Evolutionary conservation across 2,797 vertebrate species (phyloP).

Genomic region (Sebastes ruberrimus): DNA sequence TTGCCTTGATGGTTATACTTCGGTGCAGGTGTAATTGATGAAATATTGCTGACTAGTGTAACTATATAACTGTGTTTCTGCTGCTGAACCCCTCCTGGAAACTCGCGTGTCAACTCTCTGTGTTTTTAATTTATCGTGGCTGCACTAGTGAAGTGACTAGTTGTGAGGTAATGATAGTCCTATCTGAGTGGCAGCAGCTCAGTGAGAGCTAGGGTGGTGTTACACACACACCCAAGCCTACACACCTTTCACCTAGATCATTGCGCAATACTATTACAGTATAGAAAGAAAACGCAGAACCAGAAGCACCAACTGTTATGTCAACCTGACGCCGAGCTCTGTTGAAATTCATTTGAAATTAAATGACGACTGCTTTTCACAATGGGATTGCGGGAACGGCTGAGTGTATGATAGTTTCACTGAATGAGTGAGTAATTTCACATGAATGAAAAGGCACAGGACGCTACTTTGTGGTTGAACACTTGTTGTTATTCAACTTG

Average conservation of each 20-base stretch:
- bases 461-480: background rate
- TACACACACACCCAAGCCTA: slow-evolving; percentile 37
- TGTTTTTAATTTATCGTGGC: background rate
- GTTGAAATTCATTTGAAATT: background rate
- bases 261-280: background rate
- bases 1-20: background rate
- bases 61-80: background rate
- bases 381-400: background rate
- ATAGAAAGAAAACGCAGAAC: background rate
- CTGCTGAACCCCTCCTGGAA: background rate
- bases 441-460: background rate
- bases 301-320: background rate
- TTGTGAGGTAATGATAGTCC: slow-evolving; percentile 53
- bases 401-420: background rate
- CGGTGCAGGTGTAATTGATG: background rate
- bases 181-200: slow-evolving; percentile 60
- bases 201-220: slow-evolving; percentile 11
- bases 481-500: background rate
- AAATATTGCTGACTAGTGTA: background rate
- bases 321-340: background rate
- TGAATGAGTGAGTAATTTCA: background rate
- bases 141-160: background rate
- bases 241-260: slow-evolving; percentile 24
- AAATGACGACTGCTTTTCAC: background rate
- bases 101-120: background rate